These are phyloP conservation scores for Leucopsar rothschildi DNA, from an alignment of 2,113 vertebrate genomes.

Conservation along the genomic window DNA sequence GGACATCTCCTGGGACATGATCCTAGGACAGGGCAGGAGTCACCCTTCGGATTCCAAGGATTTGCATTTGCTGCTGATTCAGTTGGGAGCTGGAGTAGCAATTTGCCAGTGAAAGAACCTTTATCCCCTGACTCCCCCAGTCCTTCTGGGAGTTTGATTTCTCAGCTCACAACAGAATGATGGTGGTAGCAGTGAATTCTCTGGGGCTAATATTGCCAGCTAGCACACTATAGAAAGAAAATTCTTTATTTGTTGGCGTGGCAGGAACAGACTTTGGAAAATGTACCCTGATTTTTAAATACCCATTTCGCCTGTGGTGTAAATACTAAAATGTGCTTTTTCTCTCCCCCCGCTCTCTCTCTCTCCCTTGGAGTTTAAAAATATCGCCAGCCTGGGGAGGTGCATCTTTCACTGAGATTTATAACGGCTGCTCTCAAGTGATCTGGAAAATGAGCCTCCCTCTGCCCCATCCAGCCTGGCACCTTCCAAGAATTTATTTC, in stretches of 20 bases:
- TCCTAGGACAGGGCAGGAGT: neutral
- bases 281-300: slow-evolving; percentile 61
- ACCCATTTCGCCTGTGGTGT: slow-evolving; percentile 40
- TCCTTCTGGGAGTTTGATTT: slow-evolving; percentile 22
- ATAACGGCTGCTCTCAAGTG: slow-evolving; percentile 59
- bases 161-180: neutral
- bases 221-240: neutral
- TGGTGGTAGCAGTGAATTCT: neutral
- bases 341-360: neutral
- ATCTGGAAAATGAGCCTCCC: slow-evolving; percentile 64
- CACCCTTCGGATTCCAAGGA: neutral
- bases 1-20: neutral
- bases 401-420: slow-evolving; percentile 71
- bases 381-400: slow-evolving; percentile 70
- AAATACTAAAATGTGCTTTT: slow-evolving; percentile 45
- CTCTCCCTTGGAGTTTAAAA: slow-evolving; percentile 40
- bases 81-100: neutral
- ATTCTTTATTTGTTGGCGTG: neutral
- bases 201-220: slow-evolving; percentile 11
- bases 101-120: slow-evolving; percentile 2
- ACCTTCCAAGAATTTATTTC: slow-evolving; percentile 71
- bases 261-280: slow-evolving; percentile 33
- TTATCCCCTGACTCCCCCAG: neutral
- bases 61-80: neutral
- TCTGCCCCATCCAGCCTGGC: slow-evolving; percentile 50